Percentiles rank a stretch among this genome's conserved stretches.
Conservation (phyloP, 2,888 invertebrate genomes). For the Eristalinus sepulchralis region DNA sequence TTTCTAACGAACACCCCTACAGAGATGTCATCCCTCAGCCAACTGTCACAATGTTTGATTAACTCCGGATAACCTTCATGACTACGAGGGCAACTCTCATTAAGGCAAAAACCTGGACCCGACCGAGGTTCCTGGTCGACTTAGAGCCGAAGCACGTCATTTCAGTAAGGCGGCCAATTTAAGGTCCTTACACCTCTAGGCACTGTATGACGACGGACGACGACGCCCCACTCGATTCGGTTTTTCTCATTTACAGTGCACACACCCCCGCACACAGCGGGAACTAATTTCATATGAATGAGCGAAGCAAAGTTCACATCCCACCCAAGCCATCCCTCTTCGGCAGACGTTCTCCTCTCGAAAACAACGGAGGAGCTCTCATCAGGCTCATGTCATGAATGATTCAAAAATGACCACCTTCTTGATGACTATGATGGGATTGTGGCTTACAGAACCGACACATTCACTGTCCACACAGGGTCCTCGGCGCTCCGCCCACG, state of each 20-base stretch:
- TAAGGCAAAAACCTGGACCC: slow-evolving; percentile 6
- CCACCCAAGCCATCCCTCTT: not conserved
- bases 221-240: not conserved
- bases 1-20: not conserved
- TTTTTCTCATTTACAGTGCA: slow-evolving; percentile 47
- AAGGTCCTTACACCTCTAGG: slow-evolving; percentile 56
- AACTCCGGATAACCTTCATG: not conserved
- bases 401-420: slow-evolving; percentile 71
- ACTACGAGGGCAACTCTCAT: slow-evolving; percentile 13
- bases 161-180: slow-evolving; percentile 50
- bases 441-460: slow-evolving; percentile 60
- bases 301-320: slow-evolving; percentile 47
- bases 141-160: slow-evolving; percentile 45
- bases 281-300: slow-evolving; percentile 69
- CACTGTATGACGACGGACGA: not conserved
- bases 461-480: slow-evolving; percentile 28
- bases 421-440: slow-evolving; percentile 71
- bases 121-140: slow-evolving; percentile 35
- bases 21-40: not conserved
- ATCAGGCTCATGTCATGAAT: slow-evolving; percentile 71
- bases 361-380: slow-evolving; percentile 54
- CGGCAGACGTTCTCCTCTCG: not conserved
- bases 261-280: slow-evolving; percentile 25
- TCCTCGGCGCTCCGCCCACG: not conserved
- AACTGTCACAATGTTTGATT: not conserved